Base-by-base conservation (phyloP, 2,113 vertebrate species). In the Dasyornis broadbenti region DNA sequence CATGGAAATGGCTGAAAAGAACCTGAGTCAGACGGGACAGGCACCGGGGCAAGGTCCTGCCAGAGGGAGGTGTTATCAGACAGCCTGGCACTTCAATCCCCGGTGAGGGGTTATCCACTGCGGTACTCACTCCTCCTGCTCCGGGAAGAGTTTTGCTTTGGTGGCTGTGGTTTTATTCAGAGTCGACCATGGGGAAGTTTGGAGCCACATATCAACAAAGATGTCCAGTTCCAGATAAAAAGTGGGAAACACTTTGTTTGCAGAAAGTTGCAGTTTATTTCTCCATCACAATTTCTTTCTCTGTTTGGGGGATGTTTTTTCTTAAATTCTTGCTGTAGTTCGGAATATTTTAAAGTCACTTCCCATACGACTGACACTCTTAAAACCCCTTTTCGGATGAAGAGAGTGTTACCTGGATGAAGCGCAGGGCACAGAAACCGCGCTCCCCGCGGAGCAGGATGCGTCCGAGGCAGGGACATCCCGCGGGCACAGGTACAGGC, bases 381-480 rank as follows among this genome's bases (percentile, higher is more conserved):
- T 7, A 40, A 69, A 31, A 11, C 21, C 26, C 6, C 23, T 44
- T 65, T 15, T 9, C 9, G 6, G 60, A 6, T 4, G 42, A 22
- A 22, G n/a, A 33, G 21, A 16, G 20, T 0, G 7, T 5, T 13
- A 14, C 28, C 16, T 3, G 23, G 28, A 11, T 21, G 86, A 60
- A 35, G 28, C 0, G 15, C 7, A 4, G 0, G 12, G 27, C 82
- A 16, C 22, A 15, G 63, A 19, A 21, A 15, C 26, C 0, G 15
- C 23, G 3, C 39, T 60, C 4, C 31, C 15, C 24, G 2, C 1
- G 17, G 11, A 33, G 66, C 27, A 11, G 30, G 19, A 8, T 1
- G 13, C 1, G 11, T 4, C 26, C 26, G 33, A 3, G 3, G 1
- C 3, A 18, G 28, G 15, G 1, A 2, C 47, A 8, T 17, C 15